phyloP scores from a whole-genome alignment of 1,140 invertebrate species.

The Drosophila pseudoobscura region DNA sequence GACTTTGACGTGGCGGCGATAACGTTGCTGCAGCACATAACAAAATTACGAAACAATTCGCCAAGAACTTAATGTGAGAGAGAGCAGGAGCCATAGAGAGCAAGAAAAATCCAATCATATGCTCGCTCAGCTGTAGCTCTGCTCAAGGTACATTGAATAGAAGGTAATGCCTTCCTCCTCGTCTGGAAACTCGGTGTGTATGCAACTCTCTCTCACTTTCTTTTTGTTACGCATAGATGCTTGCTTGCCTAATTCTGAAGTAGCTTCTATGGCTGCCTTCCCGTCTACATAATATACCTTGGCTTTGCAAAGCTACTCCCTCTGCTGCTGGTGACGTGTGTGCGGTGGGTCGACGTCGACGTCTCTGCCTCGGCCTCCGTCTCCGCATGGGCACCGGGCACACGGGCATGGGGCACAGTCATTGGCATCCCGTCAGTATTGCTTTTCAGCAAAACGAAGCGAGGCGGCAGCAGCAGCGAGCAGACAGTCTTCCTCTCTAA shows the following conservation, averaged over 20 bases:
- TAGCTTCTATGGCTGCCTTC: too few species aligned
- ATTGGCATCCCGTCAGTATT: constrained; percentile 60
- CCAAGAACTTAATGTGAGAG: constrained; percentile 14
- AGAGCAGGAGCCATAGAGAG: neutral
- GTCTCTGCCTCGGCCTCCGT: constrained; percentile 32
- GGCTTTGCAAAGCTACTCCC: too few species aligned
- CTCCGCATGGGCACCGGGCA: too few species aligned
- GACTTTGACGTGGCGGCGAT: constrained; percentile 65
- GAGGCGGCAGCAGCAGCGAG: constrained; percentile 45
- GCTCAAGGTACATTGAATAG: neutral
- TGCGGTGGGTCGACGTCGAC: constrained; percentile 30
- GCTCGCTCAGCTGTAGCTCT: constrained; percentile 29
- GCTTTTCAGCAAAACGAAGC: constrained; percentile 64
- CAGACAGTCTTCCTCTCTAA: too few species aligned
- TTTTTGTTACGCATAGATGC: too few species aligned
- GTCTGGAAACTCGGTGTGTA: too few species aligned
- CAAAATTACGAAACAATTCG: constrained; percentile 64
- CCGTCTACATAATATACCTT: too few species aligned
- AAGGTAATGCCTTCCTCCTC: constrained; percentile 2
- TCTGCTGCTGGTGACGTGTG: constrained; percentile 57
- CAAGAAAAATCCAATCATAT: constrained; percentile 26
- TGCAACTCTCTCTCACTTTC: too few species aligned
- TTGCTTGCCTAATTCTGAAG: too few species aligned
- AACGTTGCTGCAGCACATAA: constrained; percentile 14
- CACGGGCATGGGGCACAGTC: constrained; percentile 54